Conservation (phyloP, 2,113 vertebrate species). For the Syngnathus scovelli region DNA sequence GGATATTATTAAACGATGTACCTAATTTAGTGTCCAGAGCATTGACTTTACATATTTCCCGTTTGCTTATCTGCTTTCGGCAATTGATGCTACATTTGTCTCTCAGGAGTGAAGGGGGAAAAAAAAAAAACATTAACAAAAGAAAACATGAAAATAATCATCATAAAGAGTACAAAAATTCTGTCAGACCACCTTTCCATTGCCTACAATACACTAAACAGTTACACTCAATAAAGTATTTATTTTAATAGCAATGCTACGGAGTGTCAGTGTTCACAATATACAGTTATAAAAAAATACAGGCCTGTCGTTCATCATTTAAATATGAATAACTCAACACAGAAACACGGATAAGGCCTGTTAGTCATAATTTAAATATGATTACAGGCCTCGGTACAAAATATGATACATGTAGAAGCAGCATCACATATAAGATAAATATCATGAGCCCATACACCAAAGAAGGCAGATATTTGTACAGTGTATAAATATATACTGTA, state of each 20-base stretch:
- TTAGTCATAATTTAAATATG: slow-evolving; percentile 74
- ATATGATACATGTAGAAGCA: slow-evolving; percentile 56
- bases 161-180: neutral
- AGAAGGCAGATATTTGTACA: slow-evolving; percentile 52
- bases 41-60: neutral
- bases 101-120: neutral
- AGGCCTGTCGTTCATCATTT: slow-evolving; percentile 73
- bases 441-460: slow-evolving; percentile 30
- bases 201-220: slow-evolving; percentile 33
- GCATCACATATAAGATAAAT: slow-evolving; percentile 35
- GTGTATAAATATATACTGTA: slow-evolving; percentile 59
- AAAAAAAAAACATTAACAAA: neutral
- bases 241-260: slow-evolving; percentile 28
- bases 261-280: slow-evolving; percentile 17
- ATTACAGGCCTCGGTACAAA: slow-evolving; percentile 69
- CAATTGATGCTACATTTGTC: slow-evolving; percentile 1
- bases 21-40: neutral
- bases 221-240: slow-evolving; percentile 25
- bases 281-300: slow-evolving; percentile 48
- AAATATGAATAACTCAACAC: slow-evolving; percentile 68
- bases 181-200: slow-evolving; percentile 6
- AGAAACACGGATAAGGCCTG: slow-evolving; percentile 68
- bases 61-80: neutral
- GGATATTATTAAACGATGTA: neutral
- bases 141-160: neutral